These are phyloP conservation scores for Recurvirostra avosetta DNA, from an alignment of 2,113 vertebrate genomes.

Conservation along the genomic window DNA sequence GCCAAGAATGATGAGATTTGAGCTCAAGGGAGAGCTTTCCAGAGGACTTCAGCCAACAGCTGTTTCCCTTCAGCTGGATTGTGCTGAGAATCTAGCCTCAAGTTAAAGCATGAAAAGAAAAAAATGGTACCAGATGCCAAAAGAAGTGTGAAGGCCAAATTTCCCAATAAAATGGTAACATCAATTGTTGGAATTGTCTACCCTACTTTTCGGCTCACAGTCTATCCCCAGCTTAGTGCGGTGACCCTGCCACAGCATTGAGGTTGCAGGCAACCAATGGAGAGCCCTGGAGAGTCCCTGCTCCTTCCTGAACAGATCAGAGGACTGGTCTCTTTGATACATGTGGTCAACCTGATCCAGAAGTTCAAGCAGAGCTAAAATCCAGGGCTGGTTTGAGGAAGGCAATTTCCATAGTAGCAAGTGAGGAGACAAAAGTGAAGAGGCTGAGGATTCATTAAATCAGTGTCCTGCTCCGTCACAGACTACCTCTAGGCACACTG, in stretches of 20 bases:
- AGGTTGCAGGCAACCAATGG: not conserved
- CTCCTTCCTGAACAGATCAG: not conserved
- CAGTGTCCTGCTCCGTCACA: not conserved
- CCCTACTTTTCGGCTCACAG: not conserved
- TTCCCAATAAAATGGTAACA: not conserved
- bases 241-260: not conserved
- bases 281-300: not conserved
- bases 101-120: slow-evolving; percentile 7
- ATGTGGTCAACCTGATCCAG: not conserved
- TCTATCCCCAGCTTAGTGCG: not conserved
- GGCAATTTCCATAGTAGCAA: not conserved
- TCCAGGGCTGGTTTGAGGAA: not conserved
- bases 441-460: not conserved
- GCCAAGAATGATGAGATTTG: slow-evolving; percentile 25
- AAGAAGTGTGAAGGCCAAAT: not conserved
- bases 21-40: slow-evolving; percentile 24
- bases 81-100: slow-evolving; percentile 15
- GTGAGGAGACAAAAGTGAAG: not conserved
- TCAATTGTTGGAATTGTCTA: not conserved
- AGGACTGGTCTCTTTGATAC: not conserved
- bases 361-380: not conserved
- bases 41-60: slow-evolving; percentile 41
- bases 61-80: slow-evolving; percentile 46
- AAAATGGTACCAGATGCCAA: not conserved
- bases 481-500: not conserved